Evolutionary conservation across 37 sponge, comb jelly and placozoan species (phyloP), one percentile per base, ranked within the genome.

Genomic region (Tethya wilhelma): DNA sequence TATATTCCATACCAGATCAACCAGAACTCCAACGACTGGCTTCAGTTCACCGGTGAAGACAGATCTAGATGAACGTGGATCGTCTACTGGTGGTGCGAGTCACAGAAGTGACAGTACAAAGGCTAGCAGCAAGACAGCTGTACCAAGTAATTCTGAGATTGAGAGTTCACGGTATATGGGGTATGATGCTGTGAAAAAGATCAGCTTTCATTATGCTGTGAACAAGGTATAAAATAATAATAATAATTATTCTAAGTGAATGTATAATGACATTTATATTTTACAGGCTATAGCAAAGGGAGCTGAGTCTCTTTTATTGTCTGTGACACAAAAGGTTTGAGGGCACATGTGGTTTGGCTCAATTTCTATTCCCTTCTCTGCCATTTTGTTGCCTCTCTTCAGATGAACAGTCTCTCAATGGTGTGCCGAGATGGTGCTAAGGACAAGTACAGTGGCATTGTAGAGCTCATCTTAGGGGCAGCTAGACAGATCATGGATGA

Each of bases 181-280:
- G 1, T 58, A 64, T 40, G 89, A 81, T 76, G 83, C 82, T 11
- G 73, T 88, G n/a, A 67, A 82, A 63, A 88, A 67, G 70, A 72
- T 88, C 28, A 56, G 77, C n/a, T 38, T 44, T 20, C 68, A 88
- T 46, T 77, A 77, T 38, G 57, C 19, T 26, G 59, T 88, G 30
- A 88, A 88, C 57, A 88, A 88, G 78, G 89, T 88, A 53, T 5
- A 59, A n/a, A n/a, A n/a, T n/a, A n/a, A n/a, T n/a, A n/a, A n/a
- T n/a, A n/a, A n/a, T n/a, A n/a, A n/a, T n/a, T n/a, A n/a, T n/a
- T n/a, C n/a, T n/a, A n/a, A n/a, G n/a, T 70, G 38, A 29, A 6
- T 5, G 38, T 17, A 31, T 34, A 31, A 23, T 23, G 42, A 67
- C 23, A 31, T 39, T 67, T 8, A 44, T 28, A 28, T 23, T 9